phyloP scores from a whole-genome alignment of 2,888 invertebrate genomes.

The Eilema sororculum region DNA sequence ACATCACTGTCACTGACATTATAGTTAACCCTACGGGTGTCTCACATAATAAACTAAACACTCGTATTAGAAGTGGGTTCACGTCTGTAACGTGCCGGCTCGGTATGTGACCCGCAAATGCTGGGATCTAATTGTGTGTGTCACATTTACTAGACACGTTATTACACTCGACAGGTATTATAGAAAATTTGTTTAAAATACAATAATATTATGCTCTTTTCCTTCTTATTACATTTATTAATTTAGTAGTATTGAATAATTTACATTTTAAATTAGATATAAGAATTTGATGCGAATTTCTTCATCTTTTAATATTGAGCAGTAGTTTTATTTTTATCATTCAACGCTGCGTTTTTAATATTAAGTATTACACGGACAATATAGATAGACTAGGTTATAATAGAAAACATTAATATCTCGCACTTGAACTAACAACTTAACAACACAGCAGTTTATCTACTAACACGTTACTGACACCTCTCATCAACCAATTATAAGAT shows the following conservation, averaged over 20 bases:
- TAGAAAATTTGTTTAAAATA: neutral
- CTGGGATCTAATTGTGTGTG: neutral
- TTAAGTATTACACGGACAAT: neutral
- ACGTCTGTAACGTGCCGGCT: neutral
- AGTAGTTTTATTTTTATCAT: neutral
- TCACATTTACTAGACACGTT: neutral
- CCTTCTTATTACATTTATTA: neutral
- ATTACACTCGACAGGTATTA: neutral
- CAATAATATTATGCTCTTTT: neutral
- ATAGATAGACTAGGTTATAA: neutral
- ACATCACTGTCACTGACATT: too few species aligned
- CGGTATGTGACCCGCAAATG: neutral
- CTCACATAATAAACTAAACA: neutral
- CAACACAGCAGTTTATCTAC: conserved; percentile 19
- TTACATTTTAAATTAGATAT: neutral
- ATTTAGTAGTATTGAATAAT: neutral
- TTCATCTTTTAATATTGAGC: neutral
- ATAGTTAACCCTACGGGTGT: neutral
- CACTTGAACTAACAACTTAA: conserved; percentile 17
- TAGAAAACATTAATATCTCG: neutral
- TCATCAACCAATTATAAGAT: conserved; percentile 42
- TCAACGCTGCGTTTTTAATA: neutral
- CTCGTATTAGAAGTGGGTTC: neutral
- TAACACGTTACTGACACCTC: conserved; percentile 33
- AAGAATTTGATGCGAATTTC: neutral